Conservation (phyloP, 1,140 invertebrate species). For the Lethrus apterus region DNA sequence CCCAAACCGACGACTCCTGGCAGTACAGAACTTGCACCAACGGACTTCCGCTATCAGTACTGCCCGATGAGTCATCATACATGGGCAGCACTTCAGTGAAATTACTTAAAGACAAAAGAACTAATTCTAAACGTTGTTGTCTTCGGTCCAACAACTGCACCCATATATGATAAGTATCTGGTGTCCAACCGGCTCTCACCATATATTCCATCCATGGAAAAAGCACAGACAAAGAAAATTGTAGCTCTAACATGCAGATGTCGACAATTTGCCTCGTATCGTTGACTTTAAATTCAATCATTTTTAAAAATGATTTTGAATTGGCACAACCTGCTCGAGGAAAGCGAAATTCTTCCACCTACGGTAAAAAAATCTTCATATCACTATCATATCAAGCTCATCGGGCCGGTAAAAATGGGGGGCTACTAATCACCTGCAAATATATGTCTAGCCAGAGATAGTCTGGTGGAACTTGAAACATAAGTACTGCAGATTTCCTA, state of each 20-base stretch:
- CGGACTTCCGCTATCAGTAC: conserved; percentile 25
- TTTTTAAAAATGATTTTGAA: conserved; percentile 79
- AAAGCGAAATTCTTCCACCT: conserved; percentile 89
- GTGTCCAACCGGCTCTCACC: conserved; percentile 88
- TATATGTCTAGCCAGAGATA: too few species aligned
- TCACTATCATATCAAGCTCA: too few species aligned
- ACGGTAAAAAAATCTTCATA: too few species aligned
- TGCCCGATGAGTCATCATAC: conserved; percentile 37
- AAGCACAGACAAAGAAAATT: conserved; percentile 62
- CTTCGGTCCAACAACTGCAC: conserved; percentile 77
- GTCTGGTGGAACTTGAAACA: too few species aligned
- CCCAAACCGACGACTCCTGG: conserved; percentile 73
- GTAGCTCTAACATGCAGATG: conserved; percentile 61
- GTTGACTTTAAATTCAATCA: conserved; percentile 75
- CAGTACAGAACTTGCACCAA: conserved; percentile 59
- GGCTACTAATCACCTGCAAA: too few species aligned
- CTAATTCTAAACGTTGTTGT: conserved; percentile 73
- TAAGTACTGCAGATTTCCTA: too few species aligned
- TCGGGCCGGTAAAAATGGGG: too few species aligned
- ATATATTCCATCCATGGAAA: conserved; percentile 93
- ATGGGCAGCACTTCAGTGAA: conserved; percentile 59
- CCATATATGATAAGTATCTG: conserved; percentile 81
- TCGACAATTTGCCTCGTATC: conserved; percentile 58
- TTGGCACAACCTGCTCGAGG: conserved; percentile 85
- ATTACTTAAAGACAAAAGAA: conserved; percentile 64